phyloP scores from a whole-genome alignment of 2,888 invertebrate species.

The Nebria brevicollis region DNA sequence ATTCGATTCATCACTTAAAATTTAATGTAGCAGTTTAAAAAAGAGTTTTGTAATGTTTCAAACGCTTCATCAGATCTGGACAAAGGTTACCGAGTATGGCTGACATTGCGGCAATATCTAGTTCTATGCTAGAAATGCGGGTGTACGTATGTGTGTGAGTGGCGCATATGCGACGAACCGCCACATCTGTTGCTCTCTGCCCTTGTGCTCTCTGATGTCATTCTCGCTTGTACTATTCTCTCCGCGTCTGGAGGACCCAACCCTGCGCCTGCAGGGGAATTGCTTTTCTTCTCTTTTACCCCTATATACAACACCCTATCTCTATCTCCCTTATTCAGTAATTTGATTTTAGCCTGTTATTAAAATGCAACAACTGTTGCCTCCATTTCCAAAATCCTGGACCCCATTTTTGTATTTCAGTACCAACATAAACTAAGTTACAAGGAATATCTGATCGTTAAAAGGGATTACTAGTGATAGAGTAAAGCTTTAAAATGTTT shows the following conservation, averaged over 20 bases:
- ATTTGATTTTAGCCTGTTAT: slow-evolving; percentile 45
- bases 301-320: not conserved
- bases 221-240: slow-evolving; percentile 34
- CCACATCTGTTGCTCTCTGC: slow-evolving; percentile 39
- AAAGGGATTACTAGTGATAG: slow-evolving; percentile 13
- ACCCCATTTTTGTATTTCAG: slow-evolving; percentile 5
- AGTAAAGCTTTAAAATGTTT: not conserved
- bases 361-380: slow-evolving; percentile 47
- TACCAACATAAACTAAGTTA: slow-evolving; percentile 23
- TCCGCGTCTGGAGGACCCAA: not conserved
- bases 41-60: not conserved
- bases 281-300: not conserved
- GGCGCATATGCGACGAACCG: slow-evolving; percentile 28
- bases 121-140: not conserved
- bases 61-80: not conserved
- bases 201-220: slow-evolving; percentile 34
- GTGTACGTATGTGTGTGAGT: not conserved
- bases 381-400: slow-evolving; percentile 29
- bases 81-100: not conserved
- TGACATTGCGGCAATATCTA: not conserved
- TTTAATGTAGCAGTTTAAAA: not conserved
- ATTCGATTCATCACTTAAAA: too few relatives aligned
- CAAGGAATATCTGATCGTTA: slow-evolving; percentile 19
- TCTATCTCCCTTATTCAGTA: slow-evolving; percentile 19
- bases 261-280: not conserved